These are phyloP conservation scores for Leucozona laternaria DNA, from an alignment of 2,888 invertebrate species.

Conservation along the genomic window DNA sequence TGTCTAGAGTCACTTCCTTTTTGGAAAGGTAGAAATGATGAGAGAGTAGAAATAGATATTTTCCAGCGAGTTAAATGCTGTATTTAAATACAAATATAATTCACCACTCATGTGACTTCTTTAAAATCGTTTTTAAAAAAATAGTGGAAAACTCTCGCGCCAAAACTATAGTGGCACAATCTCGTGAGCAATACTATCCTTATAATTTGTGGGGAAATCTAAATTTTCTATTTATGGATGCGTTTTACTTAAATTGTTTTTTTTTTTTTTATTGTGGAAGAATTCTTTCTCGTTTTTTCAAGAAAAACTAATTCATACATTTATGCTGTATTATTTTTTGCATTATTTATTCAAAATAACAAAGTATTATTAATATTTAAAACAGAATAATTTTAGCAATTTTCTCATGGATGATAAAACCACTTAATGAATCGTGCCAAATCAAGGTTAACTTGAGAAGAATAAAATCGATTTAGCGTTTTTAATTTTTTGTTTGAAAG, in stretches of 20 bases:
- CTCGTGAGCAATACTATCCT: too few species aligned
- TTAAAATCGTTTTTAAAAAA: too few species aligned
- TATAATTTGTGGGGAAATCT: too few species aligned
- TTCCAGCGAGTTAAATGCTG: too few species aligned
- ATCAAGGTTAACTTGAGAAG: conserved; percentile 8
- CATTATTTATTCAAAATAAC: neutral
- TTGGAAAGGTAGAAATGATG: neutral
- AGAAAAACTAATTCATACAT: neutral
- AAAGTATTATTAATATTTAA: neutral
- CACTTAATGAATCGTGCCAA: conserved; percentile 43
- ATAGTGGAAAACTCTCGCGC: too few species aligned
- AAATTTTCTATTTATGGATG: neutral
- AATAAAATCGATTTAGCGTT: neutral
- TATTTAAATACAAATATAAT: too few species aligned
- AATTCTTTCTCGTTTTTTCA: neutral
- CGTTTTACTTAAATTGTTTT: neutral
- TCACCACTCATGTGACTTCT: too few species aligned
- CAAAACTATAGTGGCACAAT: too few species aligned
- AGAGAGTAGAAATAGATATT: neutral
- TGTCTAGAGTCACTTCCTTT: too few species aligned
- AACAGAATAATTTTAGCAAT: conserved; percentile 18
- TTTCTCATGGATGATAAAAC: conserved; percentile 37
- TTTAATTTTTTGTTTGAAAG: neutral
- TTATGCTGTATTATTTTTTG: neutral
- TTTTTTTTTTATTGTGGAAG: neutral